Conservation (phyloP, 2,113 vertebrate genomes). For the Riparia riparia region DNA sequence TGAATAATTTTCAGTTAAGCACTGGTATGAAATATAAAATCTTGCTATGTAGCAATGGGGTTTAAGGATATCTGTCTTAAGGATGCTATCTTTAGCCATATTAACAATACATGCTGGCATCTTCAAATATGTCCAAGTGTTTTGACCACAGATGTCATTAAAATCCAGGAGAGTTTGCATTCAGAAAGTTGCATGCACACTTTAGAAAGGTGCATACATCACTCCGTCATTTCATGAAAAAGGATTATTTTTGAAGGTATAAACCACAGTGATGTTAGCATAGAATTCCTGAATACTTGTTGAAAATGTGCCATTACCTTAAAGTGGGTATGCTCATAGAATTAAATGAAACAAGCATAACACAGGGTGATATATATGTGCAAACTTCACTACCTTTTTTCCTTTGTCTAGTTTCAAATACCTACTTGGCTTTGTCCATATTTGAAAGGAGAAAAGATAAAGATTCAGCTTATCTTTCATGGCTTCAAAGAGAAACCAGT, state of each 20-base stretch:
- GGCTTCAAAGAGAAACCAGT: background rate
- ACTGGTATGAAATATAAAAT: background rate
- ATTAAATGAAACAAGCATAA: background rate
- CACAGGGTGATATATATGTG: background rate
- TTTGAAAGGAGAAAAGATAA: background rate
- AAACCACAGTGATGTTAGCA: background rate
- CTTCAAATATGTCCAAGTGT: background rate
- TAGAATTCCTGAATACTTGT: background rate
- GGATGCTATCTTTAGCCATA: background rate
- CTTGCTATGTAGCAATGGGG: background rate
- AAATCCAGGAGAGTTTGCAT: background rate
- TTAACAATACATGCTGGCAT: background rate
- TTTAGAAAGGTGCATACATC: background rate
- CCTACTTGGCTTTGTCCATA: background rate
- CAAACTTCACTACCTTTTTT: background rate
- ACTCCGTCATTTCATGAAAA: background rate
- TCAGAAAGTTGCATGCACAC: background rate
- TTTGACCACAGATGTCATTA: background rate
- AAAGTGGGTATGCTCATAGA: background rate
- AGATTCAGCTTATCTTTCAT: background rate
- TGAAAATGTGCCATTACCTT: background rate
- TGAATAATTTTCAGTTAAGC: background rate
- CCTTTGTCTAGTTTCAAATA: background rate
- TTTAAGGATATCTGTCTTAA: background rate
- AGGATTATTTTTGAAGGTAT: background rate